Conservation (phyloP, 2,888 invertebrate genomes). For the Branchellion lobata region DNA sequence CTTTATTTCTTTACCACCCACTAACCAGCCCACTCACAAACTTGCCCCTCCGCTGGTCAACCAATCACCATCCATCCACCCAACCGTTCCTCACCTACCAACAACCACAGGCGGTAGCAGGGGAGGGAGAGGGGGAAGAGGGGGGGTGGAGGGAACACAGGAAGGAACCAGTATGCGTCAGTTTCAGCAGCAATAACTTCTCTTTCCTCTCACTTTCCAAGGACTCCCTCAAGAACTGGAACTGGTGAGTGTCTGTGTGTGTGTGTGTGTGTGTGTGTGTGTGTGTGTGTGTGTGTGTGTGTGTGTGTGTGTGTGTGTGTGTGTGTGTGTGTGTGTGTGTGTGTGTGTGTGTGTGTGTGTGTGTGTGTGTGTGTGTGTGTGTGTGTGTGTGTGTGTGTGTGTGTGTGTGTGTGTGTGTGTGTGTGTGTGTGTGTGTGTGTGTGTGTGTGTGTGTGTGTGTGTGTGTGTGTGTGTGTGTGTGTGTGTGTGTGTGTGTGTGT, state of each 20-base stretch:
- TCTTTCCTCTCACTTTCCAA: slow-evolving; percentile 82
- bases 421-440: slow-evolving; percentile 23
- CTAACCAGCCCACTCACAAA: no score
- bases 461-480: slow-evolving; percentile 23
- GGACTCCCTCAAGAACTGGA: slow-evolving; percentile 90
- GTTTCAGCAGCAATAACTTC: slow-evolving; percentile 86
- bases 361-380: slow-evolving; percentile 23
- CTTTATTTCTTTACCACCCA: no score
- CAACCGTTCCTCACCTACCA: background rate
- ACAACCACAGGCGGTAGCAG: background rate
- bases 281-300: slow-evolving; percentile 23
- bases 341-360: slow-evolving; percentile 23
- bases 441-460: slow-evolving; percentile 23
- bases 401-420: slow-evolving; percentile 23
- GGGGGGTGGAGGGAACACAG: slow-evolving; percentile 10
- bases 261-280: slow-evolving; percentile 22
- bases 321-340: slow-evolving; percentile 23
- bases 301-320: slow-evolving; percentile 22
- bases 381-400: slow-evolving; percentile 23
- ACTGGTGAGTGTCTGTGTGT: slow-evolving; percentile 67
- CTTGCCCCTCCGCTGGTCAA: no score
- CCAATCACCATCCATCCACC: background rate
- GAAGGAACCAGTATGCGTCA: slow-evolving; percentile 20
- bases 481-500: slow-evolving; percentile 23
- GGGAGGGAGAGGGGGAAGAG: background rate